Conservation (phyloP, 2,888 invertebrate genomes). For the Eupithecia subfuscata region DNA sequence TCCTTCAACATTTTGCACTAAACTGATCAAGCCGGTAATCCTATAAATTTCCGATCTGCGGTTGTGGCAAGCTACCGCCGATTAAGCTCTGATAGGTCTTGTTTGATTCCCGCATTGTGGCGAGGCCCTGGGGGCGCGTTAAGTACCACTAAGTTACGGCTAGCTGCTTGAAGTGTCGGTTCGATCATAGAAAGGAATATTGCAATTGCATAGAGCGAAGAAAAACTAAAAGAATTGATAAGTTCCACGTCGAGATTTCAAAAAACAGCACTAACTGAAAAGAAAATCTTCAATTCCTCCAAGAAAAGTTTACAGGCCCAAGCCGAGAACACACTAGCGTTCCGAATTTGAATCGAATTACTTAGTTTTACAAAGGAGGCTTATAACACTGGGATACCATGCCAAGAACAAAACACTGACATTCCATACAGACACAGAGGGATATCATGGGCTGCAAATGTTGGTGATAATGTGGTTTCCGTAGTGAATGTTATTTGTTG, state of each 20-base stretch:
- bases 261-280: background rate
- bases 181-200: background rate
- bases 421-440: background rate
- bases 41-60: constrained; percentile 63
- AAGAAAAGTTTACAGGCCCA: background rate
- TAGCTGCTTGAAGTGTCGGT: constrained; percentile 12
- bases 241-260: background rate
- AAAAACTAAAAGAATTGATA: background rate
- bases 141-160: constrained; percentile 59
- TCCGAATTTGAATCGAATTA: background rate
- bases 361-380: background rate
- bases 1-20: background rate
- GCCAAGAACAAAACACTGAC: background rate
- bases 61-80: constrained; percentile 61
- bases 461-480: background rate
- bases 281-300: background rate
- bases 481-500: background rate
- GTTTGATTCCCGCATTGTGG: constrained; percentile 52
- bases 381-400: background rate
- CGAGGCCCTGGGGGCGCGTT: constrained; percentile 47
- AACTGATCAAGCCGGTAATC: constrained; percentile 49
- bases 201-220: background rate
- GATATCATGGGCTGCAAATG: background rate
- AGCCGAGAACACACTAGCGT: background rate
- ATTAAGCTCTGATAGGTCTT: constrained; percentile 67